Conservation (phyloP, 2,113 vertebrate genomes). For the Lepisosteus osseus region DNA sequence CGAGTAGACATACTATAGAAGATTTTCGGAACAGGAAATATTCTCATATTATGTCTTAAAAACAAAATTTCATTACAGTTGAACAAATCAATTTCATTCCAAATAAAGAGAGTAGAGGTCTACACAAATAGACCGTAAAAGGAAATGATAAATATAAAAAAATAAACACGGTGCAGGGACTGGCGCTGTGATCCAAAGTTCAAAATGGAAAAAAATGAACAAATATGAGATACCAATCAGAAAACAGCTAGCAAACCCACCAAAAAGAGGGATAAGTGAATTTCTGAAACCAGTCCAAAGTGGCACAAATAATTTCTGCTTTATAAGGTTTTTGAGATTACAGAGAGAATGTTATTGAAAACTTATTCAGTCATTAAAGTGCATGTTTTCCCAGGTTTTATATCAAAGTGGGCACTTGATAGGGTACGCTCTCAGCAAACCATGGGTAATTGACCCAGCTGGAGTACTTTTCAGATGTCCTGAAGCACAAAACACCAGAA, state of each 20-base stretch:
- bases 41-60: too few relatives aligned
- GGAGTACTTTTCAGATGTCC: constrained; percentile 40
- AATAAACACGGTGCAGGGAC: neutral
- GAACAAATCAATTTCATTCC: too few relatives aligned
- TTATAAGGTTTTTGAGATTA: constrained; percentile 14
- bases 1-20: too few relatives aligned
- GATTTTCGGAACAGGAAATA: too few relatives aligned
- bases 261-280: constrained; percentile 8
- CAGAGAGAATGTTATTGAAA: neutral
- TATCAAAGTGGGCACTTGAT: constrained; percentile 17
- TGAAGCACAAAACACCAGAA: constrained; percentile 32
- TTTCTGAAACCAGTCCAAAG: neutral
- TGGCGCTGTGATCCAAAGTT: constrained; percentile 4
- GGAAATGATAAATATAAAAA: too few relatives aligned
- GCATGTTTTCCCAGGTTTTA: constrained; percentile 23
- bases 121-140: too few relatives aligned
- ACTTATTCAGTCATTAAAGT: constrained; percentile 8
- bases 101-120: too few relatives aligned
- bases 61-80: too few relatives aligned
- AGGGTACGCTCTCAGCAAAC: constrained; percentile 1
- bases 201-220: constrained; percentile 6
- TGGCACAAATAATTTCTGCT: constrained; percentile 23
- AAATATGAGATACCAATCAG: constrained; percentile 7
- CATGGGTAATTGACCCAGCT: constrained; percentile 24
- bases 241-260: constrained; percentile 7